A percentile compares a stretch with the other conserved stretches of the same genome.
Conservation (phyloP, 2,113 vertebrate species). For the Piliocolobus tephrosceles region DNA sequence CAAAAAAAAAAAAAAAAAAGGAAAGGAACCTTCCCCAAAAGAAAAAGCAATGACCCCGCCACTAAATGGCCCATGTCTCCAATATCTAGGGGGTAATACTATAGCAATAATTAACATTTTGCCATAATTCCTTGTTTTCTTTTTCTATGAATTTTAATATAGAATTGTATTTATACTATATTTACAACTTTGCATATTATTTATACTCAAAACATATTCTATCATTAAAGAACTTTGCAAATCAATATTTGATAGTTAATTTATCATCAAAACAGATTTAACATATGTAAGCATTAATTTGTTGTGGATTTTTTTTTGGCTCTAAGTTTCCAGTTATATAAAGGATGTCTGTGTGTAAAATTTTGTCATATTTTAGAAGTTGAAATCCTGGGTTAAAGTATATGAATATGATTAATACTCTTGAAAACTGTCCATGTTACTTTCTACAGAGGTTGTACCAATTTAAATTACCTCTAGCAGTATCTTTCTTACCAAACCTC, state of each 20-base stretch:
- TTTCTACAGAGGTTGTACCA: not conserved
- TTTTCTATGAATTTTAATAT: not conserved
- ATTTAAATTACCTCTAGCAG: conserved; percentile 21
- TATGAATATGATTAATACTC: not conserved
- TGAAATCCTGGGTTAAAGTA: conserved; percentile 16
- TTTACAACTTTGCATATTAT: not conserved
- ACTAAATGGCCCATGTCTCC: not conserved
- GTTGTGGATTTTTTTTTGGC: not conserved
- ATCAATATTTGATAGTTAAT: conserved; percentile 42
- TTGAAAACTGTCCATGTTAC: not conserved
- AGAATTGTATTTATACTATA: not conserved
- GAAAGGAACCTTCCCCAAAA: not conserved
- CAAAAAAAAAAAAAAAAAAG: not conserved
- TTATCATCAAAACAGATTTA: not conserved
- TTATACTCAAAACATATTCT: not conserved
- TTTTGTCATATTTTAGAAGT: conserved; percentile 18
- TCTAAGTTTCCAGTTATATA: not conserved
- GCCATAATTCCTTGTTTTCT: not conserved
- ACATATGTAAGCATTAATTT: not conserved
- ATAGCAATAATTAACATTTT: not conserved
- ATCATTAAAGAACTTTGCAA: not conserved
- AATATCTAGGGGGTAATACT: not conserved
- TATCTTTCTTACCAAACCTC: not conserved
- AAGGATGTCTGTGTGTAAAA: not conserved
- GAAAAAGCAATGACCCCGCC: not conserved